These are phyloP conservation scores for Charadrius vociferus DNA, from an alignment of 2,113 vertebrate genomes.

Conservation along the genomic window DNA sequence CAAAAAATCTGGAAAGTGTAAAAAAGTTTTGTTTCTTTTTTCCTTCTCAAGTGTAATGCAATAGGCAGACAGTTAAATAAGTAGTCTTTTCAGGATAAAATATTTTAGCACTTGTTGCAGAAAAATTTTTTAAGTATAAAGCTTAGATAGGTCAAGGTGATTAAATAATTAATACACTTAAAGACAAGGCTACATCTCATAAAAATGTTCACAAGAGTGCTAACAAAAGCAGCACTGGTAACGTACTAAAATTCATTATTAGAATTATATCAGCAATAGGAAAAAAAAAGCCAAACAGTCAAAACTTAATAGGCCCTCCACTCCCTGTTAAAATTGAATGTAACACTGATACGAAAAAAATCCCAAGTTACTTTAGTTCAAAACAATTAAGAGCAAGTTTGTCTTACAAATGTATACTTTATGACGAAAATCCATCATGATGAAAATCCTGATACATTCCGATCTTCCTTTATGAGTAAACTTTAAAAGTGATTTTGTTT, in stretches of 20 bases:
- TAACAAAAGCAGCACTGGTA: constrained; percentile 49
- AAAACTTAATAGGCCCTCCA: not conserved
- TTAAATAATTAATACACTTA: constrained; percentile 50
- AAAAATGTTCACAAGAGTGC: constrained; percentile 48
- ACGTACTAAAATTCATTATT: constrained; percentile 7
- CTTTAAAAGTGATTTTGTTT: not conserved
- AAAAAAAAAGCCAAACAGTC: not conserved
- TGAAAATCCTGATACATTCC: not conserved
- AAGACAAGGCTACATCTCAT: constrained; percentile 41
- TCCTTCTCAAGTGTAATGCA: not conserved
- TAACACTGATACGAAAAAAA: constrained; percentile 65
- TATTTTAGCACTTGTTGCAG: not conserved
- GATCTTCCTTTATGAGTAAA: not conserved
- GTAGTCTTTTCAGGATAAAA: not conserved
- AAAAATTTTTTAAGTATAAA: not conserved
- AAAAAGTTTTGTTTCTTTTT: not conserved
- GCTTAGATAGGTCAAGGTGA: constrained; percentile 16
- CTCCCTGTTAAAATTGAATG: not conserved
- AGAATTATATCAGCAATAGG: not conserved
- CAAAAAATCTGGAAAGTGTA: not conserved
- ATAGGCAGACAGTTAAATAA: not conserved
- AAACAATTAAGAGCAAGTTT: not conserved
- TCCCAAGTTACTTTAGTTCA: not conserved
- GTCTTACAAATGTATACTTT: not conserved
- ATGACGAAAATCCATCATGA: not conserved